Evolutionary conservation across 2,113 vertebrate species (phyloP), one percentile per base, ranked within the genome.

Genomic region (Empidonax alnorum): DNA sequence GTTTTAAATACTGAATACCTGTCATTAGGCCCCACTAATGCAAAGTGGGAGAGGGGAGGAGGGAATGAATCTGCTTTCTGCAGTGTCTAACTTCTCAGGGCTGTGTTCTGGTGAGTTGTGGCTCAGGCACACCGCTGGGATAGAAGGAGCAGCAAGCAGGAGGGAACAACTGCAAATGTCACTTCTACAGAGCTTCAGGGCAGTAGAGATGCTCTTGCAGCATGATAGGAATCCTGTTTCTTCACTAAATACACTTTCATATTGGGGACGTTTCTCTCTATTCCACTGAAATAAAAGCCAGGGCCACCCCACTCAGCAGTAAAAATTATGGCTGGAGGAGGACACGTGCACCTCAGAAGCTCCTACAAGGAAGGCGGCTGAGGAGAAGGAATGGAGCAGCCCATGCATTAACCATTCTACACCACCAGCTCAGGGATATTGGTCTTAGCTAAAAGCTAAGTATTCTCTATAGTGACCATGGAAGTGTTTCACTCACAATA

Each of bases 1-100:
- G 23, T 74, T 83, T 91, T 79, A 93, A 95, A 96, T 50, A 82
- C 37, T n/a, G 88, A 93, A 89, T 92, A 93, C 62, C 72, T 95
- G 92, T 84, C 68, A 78, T 84, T 89, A 95, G 80, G 73, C 76
- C 77, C 39, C 66, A 66, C 31, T 77, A 93, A 71, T 27, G 52
- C 49, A 66, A 93, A 94, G 28, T 53, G 12, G 61, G 52, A 93
- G 27, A 80, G 28, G 12, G 44, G 22, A 91, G 44, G 47, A 89
- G 88, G 37, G 56, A 78, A 85, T 31, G 30, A 88, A 81, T 77
- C 75, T 88, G 42, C 39, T 63, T 74, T 66, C 49, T 83, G 39
- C 31, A 84, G 44, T n/a, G 15, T 47, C 50, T 84, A 28, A 50
- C 33, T 67, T 84, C 49, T 93, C 50, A 80, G 55, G 19, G 42